Conservation (phyloP, 2,113 vertebrate genomes). For the Lepus americanus region DNA sequence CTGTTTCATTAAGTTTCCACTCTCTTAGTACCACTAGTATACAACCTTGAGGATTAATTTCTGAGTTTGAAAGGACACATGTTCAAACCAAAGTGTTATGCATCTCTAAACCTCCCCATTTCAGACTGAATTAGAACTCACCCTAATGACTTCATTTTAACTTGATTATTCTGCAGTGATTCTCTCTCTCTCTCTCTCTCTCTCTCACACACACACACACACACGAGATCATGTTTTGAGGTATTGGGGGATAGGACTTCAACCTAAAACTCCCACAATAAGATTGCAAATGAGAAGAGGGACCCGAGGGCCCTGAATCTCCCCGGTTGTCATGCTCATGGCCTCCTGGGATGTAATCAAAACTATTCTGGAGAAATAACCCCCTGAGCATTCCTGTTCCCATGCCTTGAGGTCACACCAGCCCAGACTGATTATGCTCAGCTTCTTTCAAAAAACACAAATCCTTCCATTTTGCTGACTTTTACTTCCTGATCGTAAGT, state of each 20-base stretch:
- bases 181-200: too few relatives aligned
- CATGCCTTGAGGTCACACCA: neutral
- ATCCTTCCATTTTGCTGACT: slow-evolving; percentile 63
- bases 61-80: too few relatives aligned
- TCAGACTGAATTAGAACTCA: neutral
- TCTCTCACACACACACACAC: too few relatives aligned
- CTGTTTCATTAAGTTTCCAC: too few relatives aligned
- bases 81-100: neutral
- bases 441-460: slow-evolving; percentile 46
- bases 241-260: neutral
- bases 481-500: slow-evolving; percentile 62
- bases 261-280: neutral
- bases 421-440: slow-evolving; percentile 63
- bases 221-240: neutral
- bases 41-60: too few relatives aligned
- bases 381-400: neutral
- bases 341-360: neutral
- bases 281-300: neutral
- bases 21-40: too few relatives aligned
- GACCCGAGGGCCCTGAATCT: too few relatives aligned
- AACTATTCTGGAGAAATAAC: neutral
- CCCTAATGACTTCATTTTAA: neutral
- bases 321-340: neutral
- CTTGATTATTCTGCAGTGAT: slow-evolving; percentile 10
- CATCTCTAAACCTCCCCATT: neutral